Evolutionary conservation across 2,113 vertebrate species (phyloP).

Genomic region (Gallinago paraguaiae): DNA sequence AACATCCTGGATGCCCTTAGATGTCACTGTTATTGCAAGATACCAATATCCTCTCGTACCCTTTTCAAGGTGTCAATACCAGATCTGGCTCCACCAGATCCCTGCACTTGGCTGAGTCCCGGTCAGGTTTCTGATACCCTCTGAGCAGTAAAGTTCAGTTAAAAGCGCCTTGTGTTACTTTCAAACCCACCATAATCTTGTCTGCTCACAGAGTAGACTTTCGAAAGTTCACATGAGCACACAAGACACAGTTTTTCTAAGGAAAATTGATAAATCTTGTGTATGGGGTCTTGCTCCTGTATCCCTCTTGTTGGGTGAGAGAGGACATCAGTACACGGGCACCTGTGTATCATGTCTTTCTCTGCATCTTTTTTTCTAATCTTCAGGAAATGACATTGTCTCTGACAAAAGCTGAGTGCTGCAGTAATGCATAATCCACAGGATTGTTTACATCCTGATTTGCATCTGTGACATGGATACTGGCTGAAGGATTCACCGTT

Average conservation of each 20-base stretch:
- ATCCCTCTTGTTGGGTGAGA: background rate
- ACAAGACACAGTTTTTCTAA: background rate
- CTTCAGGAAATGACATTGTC: background rate
- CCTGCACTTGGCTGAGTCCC: background rate
- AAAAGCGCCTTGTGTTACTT: background rate
- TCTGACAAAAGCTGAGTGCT: background rate
- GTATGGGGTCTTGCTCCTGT: background rate
- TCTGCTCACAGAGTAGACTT: background rate
- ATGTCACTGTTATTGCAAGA: background rate
- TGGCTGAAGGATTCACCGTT: background rate
- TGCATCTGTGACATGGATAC: background rate
- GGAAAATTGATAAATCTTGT: background rate
- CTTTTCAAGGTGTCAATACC: background rate
- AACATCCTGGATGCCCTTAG: background rate
- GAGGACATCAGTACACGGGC: fast-evolving
- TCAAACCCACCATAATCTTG: background rate
- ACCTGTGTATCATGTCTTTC: background rate
- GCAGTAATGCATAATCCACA: background rate
- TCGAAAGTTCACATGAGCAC: background rate
- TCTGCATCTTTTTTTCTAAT: background rate
- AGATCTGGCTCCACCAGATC: background rate
- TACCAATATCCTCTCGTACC: background rate
- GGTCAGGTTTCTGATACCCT: background rate
- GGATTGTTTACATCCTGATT: background rate
- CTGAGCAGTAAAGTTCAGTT: background rate